A percentile compares a stretch with the other conserved stretches of the same genome.
Conservation (phyloP, 2,888 invertebrate species). For the Drosophila paracracens region DNA sequence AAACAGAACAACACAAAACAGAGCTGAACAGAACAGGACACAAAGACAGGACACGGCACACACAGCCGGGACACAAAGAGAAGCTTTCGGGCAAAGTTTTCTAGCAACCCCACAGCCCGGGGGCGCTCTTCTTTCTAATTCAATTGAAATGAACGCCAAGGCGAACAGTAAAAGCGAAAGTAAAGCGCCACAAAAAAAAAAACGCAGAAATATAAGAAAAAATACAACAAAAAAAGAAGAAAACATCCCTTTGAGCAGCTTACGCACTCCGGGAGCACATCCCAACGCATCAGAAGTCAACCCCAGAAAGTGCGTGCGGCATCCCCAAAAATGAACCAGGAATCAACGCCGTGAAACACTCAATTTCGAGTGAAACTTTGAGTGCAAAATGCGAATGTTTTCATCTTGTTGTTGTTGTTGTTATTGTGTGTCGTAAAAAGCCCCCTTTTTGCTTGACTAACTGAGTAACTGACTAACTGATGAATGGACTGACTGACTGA, state of each 20-base stretch:
- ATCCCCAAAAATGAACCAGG: constrained; percentile 15
- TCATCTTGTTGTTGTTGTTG: constrained; percentile 15
- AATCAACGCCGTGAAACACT: constrained; percentile 13
- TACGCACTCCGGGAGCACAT: constrained; percentile 21
- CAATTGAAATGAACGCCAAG: constrained; percentile 66
- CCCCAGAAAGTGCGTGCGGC: constrained; percentile 56
- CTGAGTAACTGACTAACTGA: constrained; percentile 8
- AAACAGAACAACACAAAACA: constrained; percentile 31
- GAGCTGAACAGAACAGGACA: background rate
- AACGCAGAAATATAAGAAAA: background rate
- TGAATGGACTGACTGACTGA: constrained; percentile 31
- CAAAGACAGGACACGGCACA: background rate
- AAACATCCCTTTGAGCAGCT: constrained; percentile 66
- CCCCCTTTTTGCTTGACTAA: constrained; percentile 24
- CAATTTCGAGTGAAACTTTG: constrained; percentile 60
- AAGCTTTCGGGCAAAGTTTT: constrained; percentile 58
- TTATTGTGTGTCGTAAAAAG: constrained; percentile 52
- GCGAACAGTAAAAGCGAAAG: constrained; percentile 51
- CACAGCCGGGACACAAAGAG: constrained; percentile 29
- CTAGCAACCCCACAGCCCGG: constrained; percentile 10
- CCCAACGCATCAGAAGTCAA: constrained; percentile 57
- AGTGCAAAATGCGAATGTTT: constrained; percentile 42
- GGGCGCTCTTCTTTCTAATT: constrained; percentile 56
- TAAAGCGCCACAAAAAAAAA: constrained; percentile 33
- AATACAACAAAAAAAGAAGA: constrained; percentile 15